Evolutionary conservation across 2,888 invertebrate species (phyloP), one percentile per base, ranked within the genome.

Genomic region (Pimpla rufipes): DNA sequence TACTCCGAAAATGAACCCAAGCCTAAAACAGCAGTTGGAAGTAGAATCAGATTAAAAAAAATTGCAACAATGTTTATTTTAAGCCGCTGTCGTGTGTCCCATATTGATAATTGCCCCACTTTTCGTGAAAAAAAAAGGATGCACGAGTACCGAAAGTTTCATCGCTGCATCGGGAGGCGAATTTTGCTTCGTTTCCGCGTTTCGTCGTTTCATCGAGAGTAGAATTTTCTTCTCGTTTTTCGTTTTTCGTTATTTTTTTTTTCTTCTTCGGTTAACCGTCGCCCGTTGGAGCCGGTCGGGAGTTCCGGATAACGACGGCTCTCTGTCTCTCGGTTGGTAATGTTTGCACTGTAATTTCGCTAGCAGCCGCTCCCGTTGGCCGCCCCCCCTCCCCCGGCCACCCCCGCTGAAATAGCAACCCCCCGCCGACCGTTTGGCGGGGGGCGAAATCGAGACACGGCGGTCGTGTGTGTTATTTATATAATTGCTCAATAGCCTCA

Each of bases 401-500:
- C 52, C 62, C 79, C 67, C 62, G 74, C 68, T 92, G 89, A 91
- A 92, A 92, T 92, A 92, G 92, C 90, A 92, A 88, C 90, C 62
- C 57, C 67, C 47, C 13, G 90, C 91, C 88, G 29, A 29, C 3
- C 3, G 29, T 2, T 29, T 29, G 21, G 55, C 16, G 23, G 47
- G 59, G 42, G 75, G 35, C 66, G 29, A 29, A n/a, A 29, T 68
- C 35, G 71, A 35, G 18, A 74, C 59, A 73, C 85, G 84, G 81
- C 78, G 80, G 85, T 85, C 85, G 85, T 87, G 85, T 87, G 88
- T 88, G 90, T 91, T 92, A 92, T 92, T 93, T 92, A 92, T 92
- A 91, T 93, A 93, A 93, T 93, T 92, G 92, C 90, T 92, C 90
- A 92, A 93, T 93, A 92, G 91, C 89, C 91, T 90, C 91, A 92